Evolutionary conservation across 2,797 vertebrate genomes (phyloP).

Genomic region (Liasis olivaceus): DNA sequence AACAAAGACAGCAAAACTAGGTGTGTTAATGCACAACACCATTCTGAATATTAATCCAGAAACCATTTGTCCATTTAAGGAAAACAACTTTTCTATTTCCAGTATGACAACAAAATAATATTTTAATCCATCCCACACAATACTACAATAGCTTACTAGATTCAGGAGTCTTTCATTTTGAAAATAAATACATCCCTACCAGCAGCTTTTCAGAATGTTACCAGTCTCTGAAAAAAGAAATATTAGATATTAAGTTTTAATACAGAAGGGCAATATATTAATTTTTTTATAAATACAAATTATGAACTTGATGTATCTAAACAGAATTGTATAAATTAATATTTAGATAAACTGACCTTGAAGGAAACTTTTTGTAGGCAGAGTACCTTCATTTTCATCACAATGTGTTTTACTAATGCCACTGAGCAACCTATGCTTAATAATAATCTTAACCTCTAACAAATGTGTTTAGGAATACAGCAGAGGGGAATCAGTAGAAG

Average conservation of each 20-base stretch:
- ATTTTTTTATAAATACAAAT: neutral
- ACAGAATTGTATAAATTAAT: neutral
- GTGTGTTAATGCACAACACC: neutral
- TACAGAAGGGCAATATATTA: neutral
- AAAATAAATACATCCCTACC: neutral
- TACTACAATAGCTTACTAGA: neutral
- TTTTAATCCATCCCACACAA: neutral
- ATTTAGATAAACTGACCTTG: neutral
- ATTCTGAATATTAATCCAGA: neutral
- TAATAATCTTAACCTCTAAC: neutral
- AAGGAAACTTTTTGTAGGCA: neutral
- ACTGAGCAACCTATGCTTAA: conserved; percentile 4
- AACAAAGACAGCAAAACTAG: neutral
- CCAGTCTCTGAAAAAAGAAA: neutral
- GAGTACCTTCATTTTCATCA: neutral
- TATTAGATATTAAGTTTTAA: neutral
- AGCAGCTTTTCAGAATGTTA: neutral
- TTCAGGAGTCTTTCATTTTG: neutral
- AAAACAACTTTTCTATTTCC: neutral
- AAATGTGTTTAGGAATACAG: neutral
- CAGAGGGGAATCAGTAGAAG: neutral
- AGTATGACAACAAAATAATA: neutral
- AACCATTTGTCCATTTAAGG: neutral
- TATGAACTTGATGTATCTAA: neutral
- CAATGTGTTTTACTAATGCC: neutral